Evolutionary conservation across 2,113 vertebrate species (phyloP).

Genomic region (Nycticryphes semicollaris): DNA sequence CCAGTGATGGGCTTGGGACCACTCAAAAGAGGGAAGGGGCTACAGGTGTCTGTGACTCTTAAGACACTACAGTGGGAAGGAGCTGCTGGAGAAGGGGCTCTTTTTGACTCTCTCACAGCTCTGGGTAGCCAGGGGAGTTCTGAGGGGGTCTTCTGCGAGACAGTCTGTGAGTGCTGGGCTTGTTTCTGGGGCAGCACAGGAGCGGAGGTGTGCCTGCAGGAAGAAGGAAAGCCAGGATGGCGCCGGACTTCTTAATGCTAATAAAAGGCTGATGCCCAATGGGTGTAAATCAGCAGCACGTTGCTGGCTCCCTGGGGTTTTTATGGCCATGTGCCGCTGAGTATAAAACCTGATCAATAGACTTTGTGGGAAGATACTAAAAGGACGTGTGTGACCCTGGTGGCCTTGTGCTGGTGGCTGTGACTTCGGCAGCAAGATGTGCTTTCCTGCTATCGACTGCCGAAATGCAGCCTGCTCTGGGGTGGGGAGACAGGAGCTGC

Average conservation of each 20-base stretch:
- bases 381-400: accelerated
- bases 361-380: background rate
- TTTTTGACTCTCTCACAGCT: background rate
- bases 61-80: background rate
- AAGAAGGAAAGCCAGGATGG: background rate
- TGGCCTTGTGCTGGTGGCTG: background rate
- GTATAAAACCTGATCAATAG: background rate
- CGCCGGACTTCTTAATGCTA: accelerated
- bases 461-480: accelerated
- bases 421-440: background rate
- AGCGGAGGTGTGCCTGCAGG: background rate
- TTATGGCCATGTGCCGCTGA: background rate
- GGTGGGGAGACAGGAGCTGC: accelerated
- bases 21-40: background rate
- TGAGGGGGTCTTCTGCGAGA: background rate
- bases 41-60: background rate
- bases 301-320: accelerated
- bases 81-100: background rate
- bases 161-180: background rate
- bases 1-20: background rate
- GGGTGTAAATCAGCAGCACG: background rate
- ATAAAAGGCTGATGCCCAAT: accelerated
- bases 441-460: accelerated
- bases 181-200: background rate
- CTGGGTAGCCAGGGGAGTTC: background rate